Evolutionary conservation across 2,113 vertebrate species (phyloP).

Genomic region (Epinephelus cyanopodus): DNA sequence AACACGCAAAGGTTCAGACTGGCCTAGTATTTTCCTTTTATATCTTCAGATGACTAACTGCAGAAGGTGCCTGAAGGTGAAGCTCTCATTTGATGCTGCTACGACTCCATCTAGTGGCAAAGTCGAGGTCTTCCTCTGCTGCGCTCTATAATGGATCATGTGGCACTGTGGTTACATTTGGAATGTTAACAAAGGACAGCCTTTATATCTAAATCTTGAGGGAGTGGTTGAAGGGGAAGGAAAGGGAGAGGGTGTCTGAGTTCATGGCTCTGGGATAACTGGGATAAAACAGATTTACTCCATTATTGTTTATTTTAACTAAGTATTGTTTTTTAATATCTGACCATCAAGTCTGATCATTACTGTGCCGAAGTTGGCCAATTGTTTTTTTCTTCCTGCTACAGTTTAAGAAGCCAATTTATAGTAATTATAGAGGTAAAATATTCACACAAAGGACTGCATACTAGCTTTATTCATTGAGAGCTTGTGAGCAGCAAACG

Average conservation of each 20-base stretch:
- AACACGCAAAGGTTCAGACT: background rate
- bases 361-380: background rate
- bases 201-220: constrained; percentile 10
- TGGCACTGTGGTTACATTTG: constrained; percentile 16
- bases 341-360: background rate
- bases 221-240: constrained; percentile 5
- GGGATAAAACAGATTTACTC: background rate
- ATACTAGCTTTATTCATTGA: background rate
- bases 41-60: background rate
- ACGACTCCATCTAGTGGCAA: constrained; percentile 42
- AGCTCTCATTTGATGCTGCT: background rate
- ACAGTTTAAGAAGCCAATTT: background rate
- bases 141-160: constrained; percentile 12
- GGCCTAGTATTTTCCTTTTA: background rate
- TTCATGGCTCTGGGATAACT: background rate
- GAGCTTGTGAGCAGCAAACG: background rate
- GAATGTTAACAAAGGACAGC: constrained; percentile 23
- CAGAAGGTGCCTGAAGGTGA: background rate
- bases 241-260: background rate
- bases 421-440: background rate
- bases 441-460: background rate
- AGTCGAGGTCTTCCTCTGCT: constrained; percentile 4
- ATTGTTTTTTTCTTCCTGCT: background rate
- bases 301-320: background rate
- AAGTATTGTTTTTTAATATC: background rate